Evolutionary conservation across 92 coral and sea anemone species (phyloP).

Genomic region (Pocillopora grandis): DNA sequence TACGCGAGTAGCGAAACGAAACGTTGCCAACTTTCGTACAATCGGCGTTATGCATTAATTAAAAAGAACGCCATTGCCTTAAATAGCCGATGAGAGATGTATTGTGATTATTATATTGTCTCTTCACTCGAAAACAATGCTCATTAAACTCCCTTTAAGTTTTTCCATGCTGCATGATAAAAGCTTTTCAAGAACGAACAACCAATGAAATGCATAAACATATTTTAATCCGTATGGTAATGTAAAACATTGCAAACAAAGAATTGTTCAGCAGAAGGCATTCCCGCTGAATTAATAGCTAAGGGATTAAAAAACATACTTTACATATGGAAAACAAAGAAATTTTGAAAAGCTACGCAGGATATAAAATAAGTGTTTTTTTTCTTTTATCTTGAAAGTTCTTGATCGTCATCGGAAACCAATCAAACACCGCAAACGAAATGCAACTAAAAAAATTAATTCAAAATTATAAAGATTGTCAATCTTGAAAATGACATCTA

Average conservation of each 20-base stretch:
- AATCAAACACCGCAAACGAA: background rate
- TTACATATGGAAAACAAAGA: background rate
- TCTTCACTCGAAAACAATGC: slow-evolving; percentile 8
- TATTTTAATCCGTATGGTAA: background rate
- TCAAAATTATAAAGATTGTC: background rate
- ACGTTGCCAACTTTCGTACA: slow-evolving; percentile 6
- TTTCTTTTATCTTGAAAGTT: too few species aligned
- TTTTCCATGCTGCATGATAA: background rate
- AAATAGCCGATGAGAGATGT: slow-evolving; percentile 38
- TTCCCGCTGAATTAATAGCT: background rate
- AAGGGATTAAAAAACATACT: background rate
- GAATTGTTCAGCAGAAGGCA: slow-evolving; percentile 2
- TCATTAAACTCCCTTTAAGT: background rate
- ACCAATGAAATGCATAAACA: slow-evolving; percentile 10
- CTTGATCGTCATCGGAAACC: background rate
- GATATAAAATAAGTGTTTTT: too few species aligned
- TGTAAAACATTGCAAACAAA: slow-evolving; percentile 8
- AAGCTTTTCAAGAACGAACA: slow-evolving; percentile 4
- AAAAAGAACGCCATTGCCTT: slow-evolving; percentile 17
- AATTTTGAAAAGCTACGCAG: background rate
- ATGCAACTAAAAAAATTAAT: background rate
- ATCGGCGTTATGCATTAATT: slow-evolving; percentile 28
- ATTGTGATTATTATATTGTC: slow-evolving; percentile 3
- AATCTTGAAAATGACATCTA: background rate
- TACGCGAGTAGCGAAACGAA: slow-evolving; percentile 4